phyloP scores from a whole-genome alignment of 2,797 vertebrate genomes.

The Hippoglossus hippoglossus region DNA sequence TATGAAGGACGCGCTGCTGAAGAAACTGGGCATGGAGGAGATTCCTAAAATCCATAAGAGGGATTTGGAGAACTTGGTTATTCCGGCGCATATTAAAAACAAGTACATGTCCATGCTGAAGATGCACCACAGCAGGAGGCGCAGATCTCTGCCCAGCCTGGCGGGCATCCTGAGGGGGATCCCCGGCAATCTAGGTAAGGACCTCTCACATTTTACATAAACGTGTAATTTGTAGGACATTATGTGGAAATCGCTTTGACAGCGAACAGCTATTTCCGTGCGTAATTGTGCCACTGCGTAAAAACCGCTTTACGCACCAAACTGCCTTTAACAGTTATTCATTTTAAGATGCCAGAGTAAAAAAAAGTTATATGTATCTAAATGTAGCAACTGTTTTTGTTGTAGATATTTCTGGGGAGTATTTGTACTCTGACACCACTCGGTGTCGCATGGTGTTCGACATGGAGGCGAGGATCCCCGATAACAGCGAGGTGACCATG shows the following conservation, averaged over 20 bases:
- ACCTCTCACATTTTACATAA: background rate
- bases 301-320: slow-evolving; percentile 43
- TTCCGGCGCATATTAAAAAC: slow-evolving; percentile 87
- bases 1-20: slow-evolving; percentile 86
- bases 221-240: background rate
- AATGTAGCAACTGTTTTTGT: background rate
- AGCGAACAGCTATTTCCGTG: background rate
- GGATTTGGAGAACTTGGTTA: slow-evolving; percentile 87
- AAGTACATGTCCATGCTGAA: slow-evolving; percentile 91
- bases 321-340: rapidly evolving
- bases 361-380: background rate
- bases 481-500: slow-evolving; percentile 94
- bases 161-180: slow-evolving; percentile 91
- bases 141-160: slow-evolving; percentile 88
- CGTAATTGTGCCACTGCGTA: slow-evolving; percentile 37
- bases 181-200: slow-evolving; percentile 89
- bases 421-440: slow-evolving; percentile 86
- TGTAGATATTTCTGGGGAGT: slow-evolving; percentile 87
- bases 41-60: slow-evolving; percentile 85
- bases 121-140: slow-evolving; percentile 80
- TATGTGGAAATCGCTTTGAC: background rate
- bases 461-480: slow-evolving; percentile 92
- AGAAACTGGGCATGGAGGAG: slow-evolving; percentile 86
- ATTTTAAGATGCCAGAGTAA: background rate
- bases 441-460: slow-evolving; percentile 89